Percentiles rank a stretch among this genome's conserved stretches.
Evolutionary conservation across 2,888 invertebrate genomes (phyloP).

Genomic region (Amphiduros pacificus): DNA sequence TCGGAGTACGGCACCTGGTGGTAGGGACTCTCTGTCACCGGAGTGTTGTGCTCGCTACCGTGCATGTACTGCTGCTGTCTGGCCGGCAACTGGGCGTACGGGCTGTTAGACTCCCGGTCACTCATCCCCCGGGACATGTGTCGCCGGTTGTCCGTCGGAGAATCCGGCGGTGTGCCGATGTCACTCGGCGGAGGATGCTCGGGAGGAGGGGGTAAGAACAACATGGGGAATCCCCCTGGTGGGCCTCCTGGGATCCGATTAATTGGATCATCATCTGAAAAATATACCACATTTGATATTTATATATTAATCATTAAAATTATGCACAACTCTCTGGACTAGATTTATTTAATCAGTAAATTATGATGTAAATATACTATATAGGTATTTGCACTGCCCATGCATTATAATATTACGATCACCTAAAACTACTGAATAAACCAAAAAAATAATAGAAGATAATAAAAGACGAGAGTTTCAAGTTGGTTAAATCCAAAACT

Average conservation of each 20-base stretch:
- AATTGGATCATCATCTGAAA: slow-evolving; percentile 13
- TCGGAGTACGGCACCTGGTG: slow-evolving; percentile 15
- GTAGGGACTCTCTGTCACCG: too few relatives aligned
- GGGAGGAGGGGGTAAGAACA: slow-evolving; percentile 59
- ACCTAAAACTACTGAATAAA: too few relatives aligned
- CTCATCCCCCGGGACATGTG: not conserved
- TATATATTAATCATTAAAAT: too few relatives aligned
- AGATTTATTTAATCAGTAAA: too few relatives aligned
- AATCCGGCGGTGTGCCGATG: slow-evolving; percentile 23
- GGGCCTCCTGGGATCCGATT: slow-evolving; percentile 24
- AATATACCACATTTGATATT: too few relatives aligned
- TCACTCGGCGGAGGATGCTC: slow-evolving; percentile 58
- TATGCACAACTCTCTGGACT: too few relatives aligned
- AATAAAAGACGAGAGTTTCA: too few relatives aligned
- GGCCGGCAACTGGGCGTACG: not conserved
- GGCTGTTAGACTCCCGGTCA: not conserved
- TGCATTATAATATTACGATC: too few relatives aligned
- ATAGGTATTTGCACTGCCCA: too few relatives aligned
- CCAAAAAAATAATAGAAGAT: too few relatives aligned
- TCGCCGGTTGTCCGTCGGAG: slow-evolving; percentile 3
- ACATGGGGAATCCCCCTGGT: slow-evolving; percentile 50
- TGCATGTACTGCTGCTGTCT: slow-evolving; percentile 3
- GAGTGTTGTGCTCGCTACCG: slow-evolving; percentile 1
- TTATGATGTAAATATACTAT: too few relatives aligned
- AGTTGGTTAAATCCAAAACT: too few relatives aligned